These are phyloP conservation scores for Stercorarius parasiticus DNA, from an alignment of 2,113 vertebrate species.

Conservation along the genomic window DNA sequence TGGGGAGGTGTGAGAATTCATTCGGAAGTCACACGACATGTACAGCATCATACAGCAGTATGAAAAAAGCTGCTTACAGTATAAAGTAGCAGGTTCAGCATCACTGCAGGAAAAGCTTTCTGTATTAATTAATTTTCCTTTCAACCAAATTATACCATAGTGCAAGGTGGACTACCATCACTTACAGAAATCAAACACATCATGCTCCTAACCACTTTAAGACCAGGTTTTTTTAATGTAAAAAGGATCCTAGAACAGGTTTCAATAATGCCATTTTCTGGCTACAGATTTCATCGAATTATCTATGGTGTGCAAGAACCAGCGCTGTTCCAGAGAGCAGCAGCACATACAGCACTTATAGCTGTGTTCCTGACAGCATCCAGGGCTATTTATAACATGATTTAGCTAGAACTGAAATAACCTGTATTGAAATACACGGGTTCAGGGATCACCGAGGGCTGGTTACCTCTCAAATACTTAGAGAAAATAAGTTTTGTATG, in stretches of 20 bases:
- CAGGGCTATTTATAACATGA: background rate
- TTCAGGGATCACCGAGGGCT: background rate
- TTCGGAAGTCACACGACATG: rapidly evolving
- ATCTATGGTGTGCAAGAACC: background rate
- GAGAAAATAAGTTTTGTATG: background rate
- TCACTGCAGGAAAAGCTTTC: background rate
- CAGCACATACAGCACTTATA: rapidly evolving
- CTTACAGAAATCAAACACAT: rapidly evolving
- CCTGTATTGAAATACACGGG: background rate
- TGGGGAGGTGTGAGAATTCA: background rate
- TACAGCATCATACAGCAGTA: too few species aligned
- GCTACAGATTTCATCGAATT: background rate
- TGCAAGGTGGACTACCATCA: background rate
- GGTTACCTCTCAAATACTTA: background rate
- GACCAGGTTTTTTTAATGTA: too few species aligned
- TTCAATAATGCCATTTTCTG: background rate
- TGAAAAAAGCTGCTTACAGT: background rate
- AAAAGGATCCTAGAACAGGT: background rate
- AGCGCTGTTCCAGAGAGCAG: rapidly evolving
- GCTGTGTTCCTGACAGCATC: background rate
- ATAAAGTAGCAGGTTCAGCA: background rate
- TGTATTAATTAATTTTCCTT: background rate
- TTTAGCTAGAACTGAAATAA: background rate
- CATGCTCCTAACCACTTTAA: background rate
- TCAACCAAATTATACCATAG: background rate